phyloP scores from a whole-genome alignment of 2,113 vertebrate species.

The Gulo gulo region DNA sequence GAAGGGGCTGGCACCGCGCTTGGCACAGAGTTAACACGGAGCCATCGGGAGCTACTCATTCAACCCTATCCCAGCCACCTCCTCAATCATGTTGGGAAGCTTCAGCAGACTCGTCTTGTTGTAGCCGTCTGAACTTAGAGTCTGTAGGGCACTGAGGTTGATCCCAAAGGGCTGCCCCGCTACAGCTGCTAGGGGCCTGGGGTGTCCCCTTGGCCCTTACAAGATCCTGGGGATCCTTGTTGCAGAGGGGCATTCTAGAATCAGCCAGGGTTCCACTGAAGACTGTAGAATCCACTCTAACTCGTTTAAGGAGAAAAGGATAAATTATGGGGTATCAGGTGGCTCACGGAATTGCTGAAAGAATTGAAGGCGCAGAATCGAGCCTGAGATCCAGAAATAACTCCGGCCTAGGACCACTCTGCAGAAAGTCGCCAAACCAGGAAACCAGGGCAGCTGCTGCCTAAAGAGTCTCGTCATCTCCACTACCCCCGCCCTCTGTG shows the following conservation, averaged over 20 bases:
- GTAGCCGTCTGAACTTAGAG: not conserved
- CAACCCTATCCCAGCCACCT: accelerated
- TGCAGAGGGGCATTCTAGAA: not conserved
- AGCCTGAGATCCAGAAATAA: not conserved
- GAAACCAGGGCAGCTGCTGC: accelerated
- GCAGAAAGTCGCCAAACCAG: not conserved
- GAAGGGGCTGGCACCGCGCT: not conserved
- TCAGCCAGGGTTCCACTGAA: not conserved
- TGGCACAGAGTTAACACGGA: accelerated
- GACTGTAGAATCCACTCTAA: not conserved
- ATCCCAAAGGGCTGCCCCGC: not conserved
- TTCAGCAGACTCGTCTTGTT: not conserved
- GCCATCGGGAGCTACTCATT: too few species aligned
- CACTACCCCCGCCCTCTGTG: accelerated
- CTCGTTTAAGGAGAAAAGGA: not conserved
- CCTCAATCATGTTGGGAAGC: accelerated
- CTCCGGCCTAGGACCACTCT: not conserved
- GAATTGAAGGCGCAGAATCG: not conserved
- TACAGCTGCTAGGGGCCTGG: too few species aligned
- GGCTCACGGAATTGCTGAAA: not conserved
- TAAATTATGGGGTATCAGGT: not conserved
- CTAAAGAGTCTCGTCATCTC: not conserved
- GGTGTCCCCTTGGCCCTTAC: not conserved
- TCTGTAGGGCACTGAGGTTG: not conserved
- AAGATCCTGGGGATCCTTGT: not conserved